A percentile compares a stretch with the other conserved stretches of the same genome.
phyloP scores from a whole-genome alignment of 2,888 invertebrate species.

The Campoplex capitator region DNA sequence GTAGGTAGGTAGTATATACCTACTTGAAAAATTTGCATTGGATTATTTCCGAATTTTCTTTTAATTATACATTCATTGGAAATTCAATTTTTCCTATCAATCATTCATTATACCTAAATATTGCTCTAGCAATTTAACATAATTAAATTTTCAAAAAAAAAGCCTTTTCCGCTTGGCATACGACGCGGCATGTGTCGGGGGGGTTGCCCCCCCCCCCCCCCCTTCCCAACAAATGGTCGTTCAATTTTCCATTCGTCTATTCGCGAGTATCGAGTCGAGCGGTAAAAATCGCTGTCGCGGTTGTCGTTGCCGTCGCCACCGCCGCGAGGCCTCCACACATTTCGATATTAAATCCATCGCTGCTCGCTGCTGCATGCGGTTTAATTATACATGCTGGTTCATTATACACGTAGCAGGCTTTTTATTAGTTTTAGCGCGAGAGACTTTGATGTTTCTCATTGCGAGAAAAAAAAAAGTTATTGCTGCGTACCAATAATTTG shows the following conservation, averaged over 20 bases:
- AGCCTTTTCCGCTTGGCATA: not conserved
- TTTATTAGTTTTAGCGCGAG: not conserved
- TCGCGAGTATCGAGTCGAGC: too few species aligned
- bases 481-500: not conserved
- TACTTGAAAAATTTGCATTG: slow-evolving; percentile 15
- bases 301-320: too few species aligned
- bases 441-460: not conserved
- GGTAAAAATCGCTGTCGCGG: too few species aligned
- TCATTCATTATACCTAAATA: not conserved
- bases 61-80: not conserved
- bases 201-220: too few species aligned
- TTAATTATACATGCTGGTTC: too few species aligned
- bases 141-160: too few species aligned
- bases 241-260: too few species aligned
- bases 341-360: not conserved
- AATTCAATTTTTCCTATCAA: not conserved
- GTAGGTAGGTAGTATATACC: too few species aligned
- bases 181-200: not conserved
- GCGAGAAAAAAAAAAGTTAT: not conserved
- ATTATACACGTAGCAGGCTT: too few species aligned
- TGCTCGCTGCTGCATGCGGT: too few species aligned
- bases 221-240: too few species aligned
- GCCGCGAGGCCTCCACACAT: not conserved
- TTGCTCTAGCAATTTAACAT: not conserved
- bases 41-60: slow-evolving; percentile 17